Evolutionary conservation across 2,797 vertebrate species (phyloP), one percentile per base, ranked within the genome.

Genomic region (Ctenopoma multispine): DNA sequence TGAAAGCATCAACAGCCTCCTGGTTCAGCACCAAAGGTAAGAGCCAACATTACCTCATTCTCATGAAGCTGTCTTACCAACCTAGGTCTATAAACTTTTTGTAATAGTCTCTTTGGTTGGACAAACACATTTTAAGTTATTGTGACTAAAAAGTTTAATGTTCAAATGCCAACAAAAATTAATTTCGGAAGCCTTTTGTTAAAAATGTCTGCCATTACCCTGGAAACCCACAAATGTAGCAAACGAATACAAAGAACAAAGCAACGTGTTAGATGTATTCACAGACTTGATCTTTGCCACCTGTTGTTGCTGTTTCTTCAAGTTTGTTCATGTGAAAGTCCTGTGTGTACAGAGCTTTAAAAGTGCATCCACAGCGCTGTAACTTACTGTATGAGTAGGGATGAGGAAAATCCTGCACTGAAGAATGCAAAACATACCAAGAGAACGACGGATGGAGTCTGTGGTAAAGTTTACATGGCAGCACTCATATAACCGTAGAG

Each of bases 11-110:
- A 71, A 11, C 82, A 70, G 51, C 64, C 78, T 83, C 77, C 79
- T 63, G 79, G 43, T 80, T 82, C 80, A 55, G 51, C 68, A 31
- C 46, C 51, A 10, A 79, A 91, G 91, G 92, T 93, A 92, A 90
- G 92, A 75, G 2, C 77, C 76, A 51, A 36, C 38, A 2, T 51
- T 55, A 48, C 59, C 46, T 73, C 64, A 7, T 38, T 69, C 44
- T 60, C 40, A 29, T 20, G 13, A 63, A 48, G 46, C 38, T 29
- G 38, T 53, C 63, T 76, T 15, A 36, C 9, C 20, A 63, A 78
- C 71, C 41, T 44, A 44, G 1, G 40, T 17, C 17, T 43, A 18
- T 8, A 46, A 46, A 8, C 18, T n/a, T 47, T 47, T 47, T 47
- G 20, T 5, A 20, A 3, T 2, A 47, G 9, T 9, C 46, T 47